phyloP scores from a whole-genome alignment of 2,888 invertebrate genomes.

The Antheraea yamamai region DNA sequence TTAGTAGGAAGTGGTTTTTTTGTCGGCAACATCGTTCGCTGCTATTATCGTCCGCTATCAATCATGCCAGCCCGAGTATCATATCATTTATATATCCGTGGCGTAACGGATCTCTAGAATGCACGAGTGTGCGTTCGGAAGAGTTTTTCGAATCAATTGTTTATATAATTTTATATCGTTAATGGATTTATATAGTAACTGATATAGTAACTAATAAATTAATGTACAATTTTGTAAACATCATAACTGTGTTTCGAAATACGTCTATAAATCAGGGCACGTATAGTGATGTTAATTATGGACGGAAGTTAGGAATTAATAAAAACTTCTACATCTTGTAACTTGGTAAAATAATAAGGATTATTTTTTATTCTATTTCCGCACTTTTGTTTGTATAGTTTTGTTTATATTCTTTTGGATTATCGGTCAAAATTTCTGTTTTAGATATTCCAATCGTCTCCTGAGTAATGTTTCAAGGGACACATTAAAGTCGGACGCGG shows the following conservation, averaged over 20 bases:
- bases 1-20: slow-evolving; percentile 70
- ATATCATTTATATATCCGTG: slow-evolving; percentile 9
- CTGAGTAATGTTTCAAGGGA: slow-evolving; percentile 61
- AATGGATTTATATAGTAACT: not conserved
- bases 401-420: too few relatives aligned
- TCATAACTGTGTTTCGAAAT: too few relatives aligned
- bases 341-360: too few relatives aligned
- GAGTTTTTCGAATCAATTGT: not conserved
- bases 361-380: too few relatives aligned
- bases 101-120: slow-evolving; percentile 15
- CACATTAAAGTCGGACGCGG: slow-evolving; percentile 59
- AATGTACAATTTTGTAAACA: not conserved
- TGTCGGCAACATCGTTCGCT: slow-evolving; percentile 46
- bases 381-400: too few relatives aligned
- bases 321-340: too few relatives aligned
- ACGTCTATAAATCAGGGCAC: too few relatives aligned
- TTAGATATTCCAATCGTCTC: slow-evolving; percentile 20
- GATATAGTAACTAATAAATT: too few relatives aligned
- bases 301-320: too few relatives aligned
- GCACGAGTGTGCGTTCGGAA: slow-evolving; percentile 17
- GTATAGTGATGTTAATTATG: not conserved
- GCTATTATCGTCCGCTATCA: slow-evolving; percentile 66
- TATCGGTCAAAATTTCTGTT: not conserved
- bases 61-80: slow-evolving; percentile 60
- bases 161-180: not conserved